phyloP scores from a whole-genome alignment of 2,113 vertebrate species.

The Rissa tridactyla region DNA sequence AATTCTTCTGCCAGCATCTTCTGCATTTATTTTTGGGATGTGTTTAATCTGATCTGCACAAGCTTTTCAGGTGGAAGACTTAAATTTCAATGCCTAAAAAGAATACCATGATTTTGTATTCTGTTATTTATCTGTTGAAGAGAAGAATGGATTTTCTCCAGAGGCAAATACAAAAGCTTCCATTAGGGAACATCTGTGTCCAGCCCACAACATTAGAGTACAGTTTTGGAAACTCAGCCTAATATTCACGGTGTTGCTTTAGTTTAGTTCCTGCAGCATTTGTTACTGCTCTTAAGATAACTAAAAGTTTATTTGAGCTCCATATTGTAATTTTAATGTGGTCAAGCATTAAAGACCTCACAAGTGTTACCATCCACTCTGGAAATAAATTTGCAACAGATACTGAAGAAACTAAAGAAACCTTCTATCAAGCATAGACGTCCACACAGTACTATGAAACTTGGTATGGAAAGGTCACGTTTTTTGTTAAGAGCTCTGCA shows the following conservation, averaged over 20 bases:
- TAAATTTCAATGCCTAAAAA: not conserved
- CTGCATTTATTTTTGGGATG: not conserved
- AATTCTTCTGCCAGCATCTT: not conserved
- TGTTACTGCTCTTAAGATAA: not conserved
- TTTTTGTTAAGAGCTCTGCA: not conserved
- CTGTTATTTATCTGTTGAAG: not conserved
- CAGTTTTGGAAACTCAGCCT: not conserved
- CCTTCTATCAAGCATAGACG: not conserved
- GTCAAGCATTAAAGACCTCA: not conserved
- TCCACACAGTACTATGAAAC: not conserved
- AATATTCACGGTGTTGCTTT: not conserved
- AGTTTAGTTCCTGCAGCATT: not conserved
- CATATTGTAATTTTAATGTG: not conserved
- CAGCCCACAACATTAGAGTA: not conserved
- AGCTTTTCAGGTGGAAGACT: not conserved
- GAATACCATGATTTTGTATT: not conserved
- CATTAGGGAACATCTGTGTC: not conserved
- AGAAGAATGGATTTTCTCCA: not conserved
- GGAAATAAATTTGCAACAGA: not conserved
- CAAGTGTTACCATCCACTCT: not conserved
- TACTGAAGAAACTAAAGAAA: not conserved
- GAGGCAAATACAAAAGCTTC: not conserved
- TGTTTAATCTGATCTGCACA: not conserved
- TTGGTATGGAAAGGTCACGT: not conserved
- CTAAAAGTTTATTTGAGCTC: not conserved